Base-by-base conservation (phyloP, 1,140 invertebrate genomes). In the Achroia grisella region DNA sequence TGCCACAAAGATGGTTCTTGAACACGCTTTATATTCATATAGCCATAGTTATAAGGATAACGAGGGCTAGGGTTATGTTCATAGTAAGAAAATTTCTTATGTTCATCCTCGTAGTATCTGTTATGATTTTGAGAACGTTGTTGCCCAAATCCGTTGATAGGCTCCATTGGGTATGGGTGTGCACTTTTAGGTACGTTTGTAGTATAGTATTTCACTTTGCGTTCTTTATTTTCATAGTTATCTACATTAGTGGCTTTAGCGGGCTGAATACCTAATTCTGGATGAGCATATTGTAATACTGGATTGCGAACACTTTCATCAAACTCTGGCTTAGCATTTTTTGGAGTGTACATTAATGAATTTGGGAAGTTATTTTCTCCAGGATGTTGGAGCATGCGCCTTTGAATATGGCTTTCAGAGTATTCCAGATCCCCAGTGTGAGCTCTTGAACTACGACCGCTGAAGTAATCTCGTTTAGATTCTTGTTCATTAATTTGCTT, bases 251-350 rank as follows among this genome's bases (percentile, higher is more conserved):
- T 86, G 1, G 83, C 86, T 71, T 91, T 92, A 0, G 91, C 92
- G 0, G 91, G 91, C 57, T 94, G 93, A 0, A 92, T 90, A 4
- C 93, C 93, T 1, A 93, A 68, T 56, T 94, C 93, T 0, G 93
- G 93, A 71, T 94, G 92, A 4, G 92, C 92, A 55, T 94, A 94
- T 54, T 93, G 92, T 1, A 93, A 78, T 2, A 94, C 91, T 0
- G 93, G 93, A 11, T 91, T 90, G 36, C 92, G 81, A 0, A 90
- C 90, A 31, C 90, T 91, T 56, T 92, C 89, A 56, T 92, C 92
- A 44, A 92, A 88, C 39, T 74, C 76, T 28, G 86, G 69, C 60
- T 87, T 86, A 0, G 87, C 75, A 27, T 88, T 87, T 46, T 80
- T 86, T 1, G 87, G 81, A 0, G 89, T 84, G 53, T 93, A 93